phyloP scores from a whole-genome alignment of 2,888 invertebrate species.

The Phyllotreta cruciferae region DNA sequence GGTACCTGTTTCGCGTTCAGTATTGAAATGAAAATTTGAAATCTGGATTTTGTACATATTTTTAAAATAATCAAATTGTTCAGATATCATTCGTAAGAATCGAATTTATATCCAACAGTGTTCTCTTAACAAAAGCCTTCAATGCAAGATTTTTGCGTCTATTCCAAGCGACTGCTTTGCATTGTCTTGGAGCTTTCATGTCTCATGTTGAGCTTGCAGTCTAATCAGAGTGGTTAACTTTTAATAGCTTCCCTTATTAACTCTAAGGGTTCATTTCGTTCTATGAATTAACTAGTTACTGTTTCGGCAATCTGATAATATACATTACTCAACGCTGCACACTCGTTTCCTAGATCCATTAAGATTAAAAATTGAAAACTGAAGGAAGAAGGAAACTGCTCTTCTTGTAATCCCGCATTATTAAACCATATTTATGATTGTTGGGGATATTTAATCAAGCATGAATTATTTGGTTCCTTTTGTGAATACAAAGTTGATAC shows the following conservation, averaged over 20 bases:
- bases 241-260: slow-evolving; percentile 27
- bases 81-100: no score
- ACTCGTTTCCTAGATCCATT: slow-evolving; percentile 13
- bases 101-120: no score
- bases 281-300: slow-evolving; percentile 25
- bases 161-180: slow-evolving; percentile 16
- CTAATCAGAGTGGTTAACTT: slow-evolving; percentile 23
- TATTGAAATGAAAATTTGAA: no score
- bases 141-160: slow-evolving; percentile 9
- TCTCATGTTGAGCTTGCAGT: slow-evolving; percentile 23
- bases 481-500: neutral
- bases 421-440: no score
- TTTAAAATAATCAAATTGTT: no score
- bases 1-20: no score
- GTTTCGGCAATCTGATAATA: slow-evolving; percentile 23
- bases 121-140: neutral
- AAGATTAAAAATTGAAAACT: slow-evolving; percentile 8
- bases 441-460: neutral
- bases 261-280: slow-evolving; percentile 21
- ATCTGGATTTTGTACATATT: no score
- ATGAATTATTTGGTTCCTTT: neutral
- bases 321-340: slow-evolving; percentile 11
- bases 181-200: slow-evolving; percentile 23
- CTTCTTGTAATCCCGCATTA: no score
- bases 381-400: no score